Evolutionary conservation across 2,113 vertebrate genomes (phyloP).

Genomic region (Chloropsis hardwickii): DNA sequence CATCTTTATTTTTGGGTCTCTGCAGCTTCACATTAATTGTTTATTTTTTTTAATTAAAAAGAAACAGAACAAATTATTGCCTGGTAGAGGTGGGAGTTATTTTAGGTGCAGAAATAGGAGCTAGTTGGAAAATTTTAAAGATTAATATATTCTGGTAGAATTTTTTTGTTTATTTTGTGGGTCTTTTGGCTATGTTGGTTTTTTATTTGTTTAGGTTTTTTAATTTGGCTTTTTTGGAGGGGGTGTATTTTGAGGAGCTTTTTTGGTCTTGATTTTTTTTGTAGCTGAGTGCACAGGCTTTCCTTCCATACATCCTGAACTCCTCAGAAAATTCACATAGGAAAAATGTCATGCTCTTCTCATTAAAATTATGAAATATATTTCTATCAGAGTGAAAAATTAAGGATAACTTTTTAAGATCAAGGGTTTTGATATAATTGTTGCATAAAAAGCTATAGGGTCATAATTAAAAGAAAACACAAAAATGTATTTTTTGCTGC

Average conservation of each 20-base stretch:
- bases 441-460: too few relatives aligned
- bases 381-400: not conserved
- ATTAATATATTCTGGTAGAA: accelerated
- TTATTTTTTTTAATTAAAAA: not conserved
- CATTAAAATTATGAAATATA: not conserved
- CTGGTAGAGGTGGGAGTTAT: not conserved
- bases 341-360: not conserved
- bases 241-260: accelerated
- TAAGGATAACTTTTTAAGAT: not conserved
- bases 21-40: not conserved
- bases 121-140: not conserved
- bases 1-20: not conserved
- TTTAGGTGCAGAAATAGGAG: not conserved
- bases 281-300: not conserved
- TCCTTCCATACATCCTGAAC: not conserved
- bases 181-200: accelerated
- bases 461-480: not conserved
- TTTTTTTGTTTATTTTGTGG: not conserved
- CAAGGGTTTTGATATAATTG: too few relatives aligned
- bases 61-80: not conserved
- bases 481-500: accelerated
- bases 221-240: not conserved
- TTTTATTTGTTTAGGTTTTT: accelerated
- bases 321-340: not conserved
- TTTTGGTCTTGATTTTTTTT: not conserved